These are phyloP conservation scores for Heliangelus exortis DNA, from an alignment of 2,797 vertebrate genomes.

Conservation along the genomic window DNA sequence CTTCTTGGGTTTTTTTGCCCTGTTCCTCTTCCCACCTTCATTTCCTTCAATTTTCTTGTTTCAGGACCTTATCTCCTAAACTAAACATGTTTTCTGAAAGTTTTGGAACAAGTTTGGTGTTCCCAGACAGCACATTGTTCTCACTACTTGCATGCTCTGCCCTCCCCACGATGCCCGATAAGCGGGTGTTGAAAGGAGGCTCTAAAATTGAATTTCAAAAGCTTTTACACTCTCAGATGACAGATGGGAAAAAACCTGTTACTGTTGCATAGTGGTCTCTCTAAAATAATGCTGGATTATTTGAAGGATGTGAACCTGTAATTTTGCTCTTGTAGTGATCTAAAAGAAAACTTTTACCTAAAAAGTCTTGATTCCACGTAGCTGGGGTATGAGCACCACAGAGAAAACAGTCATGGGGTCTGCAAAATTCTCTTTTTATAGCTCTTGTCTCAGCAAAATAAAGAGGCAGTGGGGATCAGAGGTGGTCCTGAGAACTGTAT, in stretches of 20 bases:
- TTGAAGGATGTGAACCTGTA: not conserved
- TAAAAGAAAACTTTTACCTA: not conserved
- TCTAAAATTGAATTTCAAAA: not conserved
- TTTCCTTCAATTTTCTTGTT: conserved; percentile 14
- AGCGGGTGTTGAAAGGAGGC: not conserved
- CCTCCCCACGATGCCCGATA: not conserved
- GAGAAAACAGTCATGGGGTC: not conserved
- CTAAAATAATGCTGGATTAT: not conserved
- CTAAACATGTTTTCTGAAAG: not conserved
- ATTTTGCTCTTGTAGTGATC: not conserved
- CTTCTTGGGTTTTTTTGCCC: not conserved
- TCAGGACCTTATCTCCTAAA: conserved; percentile 2
- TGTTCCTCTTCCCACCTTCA: not conserved
- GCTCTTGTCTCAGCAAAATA: not conserved
- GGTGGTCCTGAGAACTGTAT: not conserved
- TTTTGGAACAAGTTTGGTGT: not conserved
- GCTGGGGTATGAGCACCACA: not conserved
- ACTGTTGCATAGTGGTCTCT: not conserved
- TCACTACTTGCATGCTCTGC: not conserved
- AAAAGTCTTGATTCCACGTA: not conserved
- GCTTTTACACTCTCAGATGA: not conserved
- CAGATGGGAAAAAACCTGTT: not conserved
- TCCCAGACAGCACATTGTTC: conserved; percentile 14
- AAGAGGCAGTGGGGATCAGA: not conserved
- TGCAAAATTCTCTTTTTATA: not conserved